A percentile compares a stretch with the other conserved stretches of the same genome.
Conservation (phyloP, 2,113 vertebrate species). For the Clarias macrocephalus region DNA sequence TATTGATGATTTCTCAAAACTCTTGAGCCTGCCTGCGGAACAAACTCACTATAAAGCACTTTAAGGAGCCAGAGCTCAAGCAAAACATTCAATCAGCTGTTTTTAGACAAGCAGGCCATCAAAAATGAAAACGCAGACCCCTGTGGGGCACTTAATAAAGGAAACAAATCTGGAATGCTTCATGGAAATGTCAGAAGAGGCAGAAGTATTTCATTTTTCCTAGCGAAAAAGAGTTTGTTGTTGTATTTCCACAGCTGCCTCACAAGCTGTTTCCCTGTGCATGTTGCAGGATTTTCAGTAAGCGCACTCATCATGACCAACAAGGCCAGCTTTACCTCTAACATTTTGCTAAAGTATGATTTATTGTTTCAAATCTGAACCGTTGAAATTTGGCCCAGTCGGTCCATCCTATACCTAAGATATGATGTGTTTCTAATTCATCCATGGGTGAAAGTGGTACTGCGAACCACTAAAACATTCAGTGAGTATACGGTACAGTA, state of each 20-base stretch:
- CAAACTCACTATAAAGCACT: neutral
- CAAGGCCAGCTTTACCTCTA: neutral
- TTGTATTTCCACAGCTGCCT: constrained; percentile 28
- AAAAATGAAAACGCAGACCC: neutral
- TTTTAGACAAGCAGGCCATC: neutral
- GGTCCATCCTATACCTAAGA: neutral
- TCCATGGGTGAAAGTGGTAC: neutral
- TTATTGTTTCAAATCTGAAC: no score
- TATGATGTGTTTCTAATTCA: neutral
- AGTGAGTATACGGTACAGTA: no score
- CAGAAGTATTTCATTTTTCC: neutral
- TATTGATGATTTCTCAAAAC: constrained; percentile 20
- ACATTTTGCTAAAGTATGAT: neutral
- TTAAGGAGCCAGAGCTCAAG: neutral
- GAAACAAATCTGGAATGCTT: neutral
- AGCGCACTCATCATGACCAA: neutral
- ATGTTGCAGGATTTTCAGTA: neutral
- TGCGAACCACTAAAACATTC: no score
- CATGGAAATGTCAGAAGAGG: constrained; percentile 10
- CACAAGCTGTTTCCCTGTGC: constrained; percentile 22
- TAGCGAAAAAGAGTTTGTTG: constrained; percentile 34
- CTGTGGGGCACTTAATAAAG: neutral
- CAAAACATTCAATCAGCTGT: constrained; percentile 6
- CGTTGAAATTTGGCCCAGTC: neutral
- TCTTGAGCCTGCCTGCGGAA: constrained; percentile 9